These are phyloP conservation scores for Drosophila ficusphila DNA, from an alignment of 1,140 invertebrate genomes.

Conservation along the genomic window DNA sequence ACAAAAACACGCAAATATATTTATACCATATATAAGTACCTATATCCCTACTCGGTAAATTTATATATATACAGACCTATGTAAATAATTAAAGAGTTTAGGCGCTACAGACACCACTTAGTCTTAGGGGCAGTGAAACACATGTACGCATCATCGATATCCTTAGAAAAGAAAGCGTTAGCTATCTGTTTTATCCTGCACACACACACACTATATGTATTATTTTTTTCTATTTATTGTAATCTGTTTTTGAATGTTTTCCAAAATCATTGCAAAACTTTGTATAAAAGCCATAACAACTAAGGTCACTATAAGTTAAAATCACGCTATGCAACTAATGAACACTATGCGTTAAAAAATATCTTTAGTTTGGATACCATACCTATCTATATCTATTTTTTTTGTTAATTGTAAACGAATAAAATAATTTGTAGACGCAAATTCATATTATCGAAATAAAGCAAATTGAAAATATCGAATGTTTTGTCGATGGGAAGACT, in stretches of 20 bases:
- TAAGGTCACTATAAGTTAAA: constrained; percentile 74
- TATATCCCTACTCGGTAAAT: constrained; percentile 33
- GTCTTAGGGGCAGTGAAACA: constrained; percentile 36
- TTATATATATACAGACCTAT: constrained; percentile 29
- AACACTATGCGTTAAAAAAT: constrained; percentile 26
- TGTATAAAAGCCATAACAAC: constrained; percentile 78
- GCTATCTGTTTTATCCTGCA: constrained; percentile 20
- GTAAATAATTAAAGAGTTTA: constrained; percentile 48
- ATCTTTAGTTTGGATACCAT: constrained; percentile 14
- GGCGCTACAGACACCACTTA: constrained; percentile 26
- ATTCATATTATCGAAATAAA: constrained; percentile 58
- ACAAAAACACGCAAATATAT: constrained; percentile 19
- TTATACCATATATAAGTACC: constrained; percentile 31
- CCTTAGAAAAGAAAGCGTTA: constrained; percentile 1
- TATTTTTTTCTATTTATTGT: constrained; percentile 68
- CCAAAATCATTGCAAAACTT: constrained; percentile 38
- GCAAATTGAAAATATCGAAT: constrained; percentile 36
- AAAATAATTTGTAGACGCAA: constrained; percentile 53
- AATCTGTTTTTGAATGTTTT: constrained; percentile 37
- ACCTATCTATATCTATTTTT: constrained; percentile 34
- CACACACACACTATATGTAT: constrained; percentile 30
- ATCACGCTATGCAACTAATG: constrained; percentile 30
- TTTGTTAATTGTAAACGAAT: constrained; percentile 47
- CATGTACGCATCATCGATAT: constrained; percentile 2
- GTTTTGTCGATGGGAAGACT: not conserved